Conservation (phyloP, 37 sponge, comb jelly and placozoan genomes). For the Aphrocallistes beatrix region DNA sequence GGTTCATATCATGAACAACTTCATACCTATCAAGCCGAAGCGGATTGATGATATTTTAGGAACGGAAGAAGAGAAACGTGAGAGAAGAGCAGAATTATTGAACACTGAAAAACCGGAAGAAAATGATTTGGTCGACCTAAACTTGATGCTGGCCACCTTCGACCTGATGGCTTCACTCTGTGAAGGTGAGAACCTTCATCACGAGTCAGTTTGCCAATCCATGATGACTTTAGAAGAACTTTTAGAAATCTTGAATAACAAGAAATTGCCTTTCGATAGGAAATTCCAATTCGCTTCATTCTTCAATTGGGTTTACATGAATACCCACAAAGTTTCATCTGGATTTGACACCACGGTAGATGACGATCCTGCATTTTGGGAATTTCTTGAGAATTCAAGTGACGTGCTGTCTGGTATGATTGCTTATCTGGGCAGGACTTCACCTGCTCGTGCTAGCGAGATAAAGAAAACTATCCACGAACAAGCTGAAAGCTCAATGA, state of each 20-base stretch:
- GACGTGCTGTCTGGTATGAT: neutral
- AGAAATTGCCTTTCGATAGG: slow-evolving; percentile 10
- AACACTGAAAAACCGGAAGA: neutral
- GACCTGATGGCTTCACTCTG: slow-evolving; percentile 26
- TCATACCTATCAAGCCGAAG: slow-evolving; percentile 23
- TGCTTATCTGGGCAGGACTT: neutral
- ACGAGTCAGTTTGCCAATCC: slow-evolving; percentile 28
- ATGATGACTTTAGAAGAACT: slow-evolving; percentile 18
- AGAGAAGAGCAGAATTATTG: neutral
- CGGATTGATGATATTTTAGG: neutral
- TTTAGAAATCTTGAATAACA: neutral
- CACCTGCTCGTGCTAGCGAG: neutral
- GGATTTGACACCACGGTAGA: neutral
- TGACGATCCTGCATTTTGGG: slow-evolving; percentile 7
- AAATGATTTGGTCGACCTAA: neutral
- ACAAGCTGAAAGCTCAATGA: neutral
- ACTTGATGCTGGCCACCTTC: slow-evolving; percentile 5
- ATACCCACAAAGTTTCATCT: neutral
- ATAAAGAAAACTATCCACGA: neutral
- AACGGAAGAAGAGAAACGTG: neutral
- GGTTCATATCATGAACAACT: slow-evolving; percentile 36
- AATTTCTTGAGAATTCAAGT: slow-evolving; percentile 6
- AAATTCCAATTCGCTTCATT: slow-evolving; percentile 10
- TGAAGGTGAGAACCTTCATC: slow-evolving; percentile 21
- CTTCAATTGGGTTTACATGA: slow-evolving; percentile 6